Conservation (phyloP, 2,888 invertebrate species). For the Pristionchus maxplancki region DNA sequence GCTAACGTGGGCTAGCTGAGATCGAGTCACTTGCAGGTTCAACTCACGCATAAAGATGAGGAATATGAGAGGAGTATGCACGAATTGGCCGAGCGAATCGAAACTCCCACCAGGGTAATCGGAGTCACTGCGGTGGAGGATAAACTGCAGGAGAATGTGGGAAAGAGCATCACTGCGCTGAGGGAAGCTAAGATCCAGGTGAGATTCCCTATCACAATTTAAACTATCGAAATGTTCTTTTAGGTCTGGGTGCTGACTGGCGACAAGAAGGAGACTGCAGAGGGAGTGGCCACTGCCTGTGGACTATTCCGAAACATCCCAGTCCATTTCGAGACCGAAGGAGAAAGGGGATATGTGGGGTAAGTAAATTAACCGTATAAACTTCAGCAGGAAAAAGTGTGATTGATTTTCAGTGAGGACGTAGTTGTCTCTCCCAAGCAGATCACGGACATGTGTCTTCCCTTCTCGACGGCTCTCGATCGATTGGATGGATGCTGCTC, state of each 20-base stretch:
- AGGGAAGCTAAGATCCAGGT: constrained; percentile 34
- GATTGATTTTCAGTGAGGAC: constrained; percentile 25
- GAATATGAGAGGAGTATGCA: constrained; percentile 77
- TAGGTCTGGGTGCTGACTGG: constrained; percentile 79
- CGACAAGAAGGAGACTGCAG: constrained; percentile 96
- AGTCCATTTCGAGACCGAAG: neutral
- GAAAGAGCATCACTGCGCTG: neutral
- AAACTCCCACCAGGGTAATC: constrained; percentile 86
- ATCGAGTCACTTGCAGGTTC: too few relatives aligned
- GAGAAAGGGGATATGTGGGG: neutral
- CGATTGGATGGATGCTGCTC: constrained; percentile 82
- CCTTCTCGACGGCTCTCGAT: neutral
- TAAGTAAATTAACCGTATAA: neutral
- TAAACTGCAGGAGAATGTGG: constrained; percentile 74
- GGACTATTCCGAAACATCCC: constrained; percentile 82
- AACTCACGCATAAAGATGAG: neutral
- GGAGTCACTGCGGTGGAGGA: constrained; percentile 83
- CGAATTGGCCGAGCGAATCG: constrained; percentile 87
- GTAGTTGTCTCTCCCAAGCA: neutral
- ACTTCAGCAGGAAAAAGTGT: too few relatives aligned
- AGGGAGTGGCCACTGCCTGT: constrained; percentile 95
- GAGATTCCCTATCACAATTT: neutral
- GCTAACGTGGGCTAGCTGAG: too few relatives aligned
- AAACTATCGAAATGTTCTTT: neutral
- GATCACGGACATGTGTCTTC: neutral